Conservation (phyloP, 2,888 invertebrate genomes). For the Eustalomyia histrio region DNA sequence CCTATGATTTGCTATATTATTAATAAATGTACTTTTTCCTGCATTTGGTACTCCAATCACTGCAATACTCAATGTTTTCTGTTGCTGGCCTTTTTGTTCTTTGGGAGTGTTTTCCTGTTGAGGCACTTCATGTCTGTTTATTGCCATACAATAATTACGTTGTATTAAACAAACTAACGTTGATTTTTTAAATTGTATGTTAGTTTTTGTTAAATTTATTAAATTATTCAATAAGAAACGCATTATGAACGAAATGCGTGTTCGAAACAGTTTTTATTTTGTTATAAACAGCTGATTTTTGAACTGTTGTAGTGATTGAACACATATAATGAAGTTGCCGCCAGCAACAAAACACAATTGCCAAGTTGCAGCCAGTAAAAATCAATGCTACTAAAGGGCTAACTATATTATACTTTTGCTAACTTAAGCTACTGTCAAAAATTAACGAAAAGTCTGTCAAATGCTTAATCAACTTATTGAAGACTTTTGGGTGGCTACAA, state of each 20-base stretch:
- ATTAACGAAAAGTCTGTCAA: too few species aligned
- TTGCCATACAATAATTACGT: slow-evolving; percentile 8
- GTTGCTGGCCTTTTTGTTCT: slow-evolving; percentile 25
- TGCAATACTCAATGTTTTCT: slow-evolving; percentile 82
- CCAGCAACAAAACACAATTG: too few species aligned
- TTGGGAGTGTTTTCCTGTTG: neutral
- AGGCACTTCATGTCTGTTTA: slow-evolving; percentile 16
- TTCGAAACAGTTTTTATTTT: neutral
- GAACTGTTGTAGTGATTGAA: neutral
- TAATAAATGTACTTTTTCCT: slow-evolving; percentile 97
- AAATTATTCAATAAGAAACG: slow-evolving; percentile 39
- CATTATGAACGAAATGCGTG: slow-evolving; percentile 26
- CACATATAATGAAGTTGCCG: too few species aligned
- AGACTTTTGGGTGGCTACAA: too few species aligned
- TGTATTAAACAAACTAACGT: neutral
- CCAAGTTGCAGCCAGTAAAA: too few species aligned
- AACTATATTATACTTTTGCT: too few species aligned
- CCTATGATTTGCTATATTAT: slow-evolving; percentile 88
- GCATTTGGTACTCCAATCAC: slow-evolving; percentile 96
- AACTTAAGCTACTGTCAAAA: too few species aligned
- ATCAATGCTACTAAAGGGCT: too few species aligned
- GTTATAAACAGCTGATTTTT: neutral
- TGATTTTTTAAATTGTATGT: slow-evolving; percentile 16
- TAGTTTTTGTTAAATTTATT: slow-evolving; percentile 27
- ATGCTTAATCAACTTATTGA: too few species aligned